These are phyloP conservation scores for Lepus oiostolus DNA, from an alignment of 2,797 vertebrate genomes.

Conservation along the genomic window DNA sequence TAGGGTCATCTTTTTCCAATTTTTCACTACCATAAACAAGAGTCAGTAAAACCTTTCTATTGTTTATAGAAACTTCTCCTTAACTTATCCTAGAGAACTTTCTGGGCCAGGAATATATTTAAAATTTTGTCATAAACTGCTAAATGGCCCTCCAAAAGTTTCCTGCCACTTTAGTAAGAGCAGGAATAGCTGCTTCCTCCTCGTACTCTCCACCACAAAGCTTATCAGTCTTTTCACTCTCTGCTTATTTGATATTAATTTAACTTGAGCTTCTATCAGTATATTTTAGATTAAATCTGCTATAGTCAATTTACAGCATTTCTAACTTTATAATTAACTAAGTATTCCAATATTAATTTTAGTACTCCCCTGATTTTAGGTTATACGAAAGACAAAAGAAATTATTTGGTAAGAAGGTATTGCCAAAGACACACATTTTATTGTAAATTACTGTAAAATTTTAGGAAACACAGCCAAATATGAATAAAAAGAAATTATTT, in stretches of 20 bases:
- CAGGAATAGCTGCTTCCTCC: neutral
- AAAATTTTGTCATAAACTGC: neutral
- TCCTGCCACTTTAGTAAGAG: neutral
- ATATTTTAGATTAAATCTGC: conserved; percentile 25
- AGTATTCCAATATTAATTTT: neutral
- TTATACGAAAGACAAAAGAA: neutral
- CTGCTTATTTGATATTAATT: neutral
- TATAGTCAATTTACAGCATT: neutral
- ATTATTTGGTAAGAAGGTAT: neutral
- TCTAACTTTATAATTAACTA: neutral
- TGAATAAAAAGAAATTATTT: conserved; percentile 29
- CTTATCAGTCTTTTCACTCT: neutral
- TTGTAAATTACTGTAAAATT: conserved; percentile 2
- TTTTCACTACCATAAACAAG: conserved; percentile 38
- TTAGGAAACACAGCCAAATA: conserved; percentile 17
- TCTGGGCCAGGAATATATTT: neutral
- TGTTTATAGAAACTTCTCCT: neutral
- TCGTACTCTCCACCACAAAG: neutral
- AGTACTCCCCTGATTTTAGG: neutral
- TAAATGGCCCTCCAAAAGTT: neutral
- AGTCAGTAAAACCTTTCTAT: neutral
- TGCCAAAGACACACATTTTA: neutral
- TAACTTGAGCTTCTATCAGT: neutral
- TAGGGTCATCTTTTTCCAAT: neutral
- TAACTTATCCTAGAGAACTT: conserved; percentile 5